These are phyloP conservation scores for Arenaria interpres DNA, from an alignment of 2,113 vertebrate genomes.

Conservation along the genomic window DNA sequence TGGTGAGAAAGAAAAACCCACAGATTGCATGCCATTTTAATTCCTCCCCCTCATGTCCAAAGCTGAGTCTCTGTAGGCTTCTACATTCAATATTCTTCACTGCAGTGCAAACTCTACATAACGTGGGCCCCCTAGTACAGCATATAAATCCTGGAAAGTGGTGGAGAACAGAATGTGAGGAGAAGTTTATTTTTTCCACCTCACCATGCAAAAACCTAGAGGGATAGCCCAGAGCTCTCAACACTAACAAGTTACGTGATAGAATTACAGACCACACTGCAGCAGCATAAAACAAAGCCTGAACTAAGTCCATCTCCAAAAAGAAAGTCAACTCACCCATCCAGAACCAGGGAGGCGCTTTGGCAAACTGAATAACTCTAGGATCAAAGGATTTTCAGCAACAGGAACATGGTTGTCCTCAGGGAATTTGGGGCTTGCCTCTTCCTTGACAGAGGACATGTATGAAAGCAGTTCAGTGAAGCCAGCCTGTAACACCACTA, in stretches of 20 bases:
- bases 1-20: neutral
- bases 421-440: neutral
- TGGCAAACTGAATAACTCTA: neutral
- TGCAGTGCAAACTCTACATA: neutral
- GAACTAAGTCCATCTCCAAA: neutral
- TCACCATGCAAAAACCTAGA: neutral
- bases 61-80: neutral
- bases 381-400: neutral
- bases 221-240: neutral
- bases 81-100: neutral
- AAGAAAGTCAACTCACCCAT: neutral
- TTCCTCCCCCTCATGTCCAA: neutral
- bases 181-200: neutral
- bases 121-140: neutral
- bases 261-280: neutral
- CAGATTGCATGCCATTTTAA: neutral
- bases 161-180: neutral
- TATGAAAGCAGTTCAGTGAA: neutral
- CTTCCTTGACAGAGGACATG: neutral
- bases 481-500: neutral
- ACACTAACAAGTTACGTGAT: accelerated
- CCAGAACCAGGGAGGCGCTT: accelerated
- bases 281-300: neutral
- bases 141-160: neutral
- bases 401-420: neutral